Evolutionary conservation across 1,140 invertebrate genomes (phyloP), one percentile per base, ranked within the genome.

Genomic region (Melanaphis sacchari): DNA sequence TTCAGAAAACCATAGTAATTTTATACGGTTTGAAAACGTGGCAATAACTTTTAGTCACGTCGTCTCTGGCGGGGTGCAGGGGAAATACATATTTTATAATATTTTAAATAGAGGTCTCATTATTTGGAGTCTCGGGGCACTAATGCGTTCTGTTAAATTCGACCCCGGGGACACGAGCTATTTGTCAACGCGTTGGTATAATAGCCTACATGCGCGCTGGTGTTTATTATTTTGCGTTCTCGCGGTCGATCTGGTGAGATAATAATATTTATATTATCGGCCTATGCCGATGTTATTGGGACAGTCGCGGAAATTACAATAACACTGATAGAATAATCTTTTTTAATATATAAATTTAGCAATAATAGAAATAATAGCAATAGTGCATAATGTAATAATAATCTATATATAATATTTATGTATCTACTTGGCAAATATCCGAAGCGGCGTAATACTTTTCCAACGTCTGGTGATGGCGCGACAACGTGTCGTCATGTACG

Each of bases 391-490:
- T 15, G 11, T 31, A 66, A 76, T 76, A n/a, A 49, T 46, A 18
- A 43, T 43, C 7, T 43, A 43, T n/a, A n/a, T n/a, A n/a, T 76
- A 76, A 66, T 66, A 66, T n/a, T n/a, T n/a, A n/a, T 76, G 41
- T 84, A 95, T 95, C 9, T 43, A 96, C 96, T 96, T 96, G 96
- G 93, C 96, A 96, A 94, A 96, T 96, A 95, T 97, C 97, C 40
- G 96, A 96, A 91, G 97, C 96, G 89, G 97, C 96, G 95, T 97
- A 98, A 95, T 97, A 97, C 94, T 97, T 96, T 95, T 97, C 97
- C 93, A 97, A 96, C 49, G 97, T 97, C 26, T 93, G 91, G 24
- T 93, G 91, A 18, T 93, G 81, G 4, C 31, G 76, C 3, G 91
- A 49, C 40, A 84, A 82, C 36, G 36, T 36, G 11, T 85, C 81